Conservation (phyloP, 2,888 invertebrate species). For the Stenotaenia linearis region DNA sequence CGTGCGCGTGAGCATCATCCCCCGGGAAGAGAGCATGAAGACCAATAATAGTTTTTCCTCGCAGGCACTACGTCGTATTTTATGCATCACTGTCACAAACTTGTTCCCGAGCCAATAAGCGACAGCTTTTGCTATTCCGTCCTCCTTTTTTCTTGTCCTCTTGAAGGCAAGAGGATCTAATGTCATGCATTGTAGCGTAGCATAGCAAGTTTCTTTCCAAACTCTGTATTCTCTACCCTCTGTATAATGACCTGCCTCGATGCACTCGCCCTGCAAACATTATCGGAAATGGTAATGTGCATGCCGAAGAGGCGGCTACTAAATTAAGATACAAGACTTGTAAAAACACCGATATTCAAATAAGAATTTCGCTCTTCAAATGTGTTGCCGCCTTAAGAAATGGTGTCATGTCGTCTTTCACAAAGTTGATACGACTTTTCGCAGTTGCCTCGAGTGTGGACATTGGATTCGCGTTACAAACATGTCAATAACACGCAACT, state of each 20-base stretch:
- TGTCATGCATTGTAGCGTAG: constrained; percentile 15
- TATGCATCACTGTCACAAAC: constrained; percentile 26
- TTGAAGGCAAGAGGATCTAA: constrained; percentile 13
- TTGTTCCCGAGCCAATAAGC: constrained; percentile 23
- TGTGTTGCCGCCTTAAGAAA: background rate
- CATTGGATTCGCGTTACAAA: background rate
- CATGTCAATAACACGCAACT: background rate
- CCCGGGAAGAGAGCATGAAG: constrained; percentile 24
- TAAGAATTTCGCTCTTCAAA: background rate
- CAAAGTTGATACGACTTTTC: background rate
- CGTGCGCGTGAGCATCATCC: constrained; percentile 23
- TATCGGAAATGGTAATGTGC: constrained; percentile 17
- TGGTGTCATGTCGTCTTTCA: background rate
- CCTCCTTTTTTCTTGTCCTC: constrained; percentile 7
- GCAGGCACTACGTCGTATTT: constrained; percentile 19
- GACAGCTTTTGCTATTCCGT: constrained; percentile 17
- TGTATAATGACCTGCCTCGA: constrained; percentile 12
- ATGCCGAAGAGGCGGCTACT: background rate
- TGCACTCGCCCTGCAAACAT: constrained; percentile 24
- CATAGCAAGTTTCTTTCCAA: constrained; percentile 15
- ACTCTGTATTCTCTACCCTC: background rate
- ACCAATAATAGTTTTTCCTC: constrained; percentile 26
- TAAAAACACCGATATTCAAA: constrained; percentile 20
- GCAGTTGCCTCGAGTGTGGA: background rate
- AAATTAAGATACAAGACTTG: background rate